Evolutionary conservation across 2,797 vertebrate species (phyloP).

Genomic region (Notamacropus eugenii): DNA sequence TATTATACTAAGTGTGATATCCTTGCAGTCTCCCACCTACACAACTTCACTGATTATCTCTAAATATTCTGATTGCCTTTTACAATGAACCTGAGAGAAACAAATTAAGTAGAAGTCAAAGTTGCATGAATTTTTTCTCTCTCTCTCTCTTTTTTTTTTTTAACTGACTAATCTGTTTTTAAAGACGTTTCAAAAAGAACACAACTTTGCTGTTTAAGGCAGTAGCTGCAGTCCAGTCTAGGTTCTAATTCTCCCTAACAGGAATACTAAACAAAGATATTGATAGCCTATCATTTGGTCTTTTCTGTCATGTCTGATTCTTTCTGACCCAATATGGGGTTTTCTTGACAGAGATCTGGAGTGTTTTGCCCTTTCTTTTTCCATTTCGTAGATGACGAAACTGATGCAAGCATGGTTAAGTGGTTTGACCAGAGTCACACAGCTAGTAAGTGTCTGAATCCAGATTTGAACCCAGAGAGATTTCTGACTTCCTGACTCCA

Average conservation of each 20-base stretch:
- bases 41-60: conserved; percentile 8
- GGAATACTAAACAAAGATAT: not conserved
- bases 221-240: not conserved
- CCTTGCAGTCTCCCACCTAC: not conserved
- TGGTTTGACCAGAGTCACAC: not conserved
- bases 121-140: not conserved
- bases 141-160: no score
- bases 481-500: not conserved
- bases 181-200: not conserved
- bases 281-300: not conserved
- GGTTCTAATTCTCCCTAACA: not conserved
- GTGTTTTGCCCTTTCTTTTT: not conserved
- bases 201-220: not conserved
- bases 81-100: not conserved
- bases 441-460: not conserved
- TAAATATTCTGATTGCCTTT: not conserved
- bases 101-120: not conserved
- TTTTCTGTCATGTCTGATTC: not conserved
- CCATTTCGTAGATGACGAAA: not conserved
- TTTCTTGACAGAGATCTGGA: not conserved
- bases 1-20: conserved; percentile 17
- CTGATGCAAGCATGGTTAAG: not conserved
- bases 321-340: not conserved
- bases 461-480: not conserved
- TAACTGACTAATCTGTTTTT: no score